Conservation (phyloP, 2,113 vertebrate species). For the Actenoides hombroni region DNA sequence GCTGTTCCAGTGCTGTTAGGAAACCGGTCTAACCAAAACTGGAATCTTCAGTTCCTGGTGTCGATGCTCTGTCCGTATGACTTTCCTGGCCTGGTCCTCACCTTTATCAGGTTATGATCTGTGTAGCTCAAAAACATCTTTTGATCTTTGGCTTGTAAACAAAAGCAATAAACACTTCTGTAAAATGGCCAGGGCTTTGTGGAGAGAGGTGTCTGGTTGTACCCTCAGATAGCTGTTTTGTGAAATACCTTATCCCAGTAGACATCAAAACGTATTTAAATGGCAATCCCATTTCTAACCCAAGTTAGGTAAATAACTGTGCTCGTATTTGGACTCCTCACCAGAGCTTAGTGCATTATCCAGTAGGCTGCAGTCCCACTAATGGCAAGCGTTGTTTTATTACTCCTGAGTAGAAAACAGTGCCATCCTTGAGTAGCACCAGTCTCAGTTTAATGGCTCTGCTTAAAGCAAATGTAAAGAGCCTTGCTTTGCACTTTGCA, state of each 20-base stretch:
- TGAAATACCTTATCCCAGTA: background rate
- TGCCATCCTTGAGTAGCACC: background rate
- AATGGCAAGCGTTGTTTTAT: background rate
- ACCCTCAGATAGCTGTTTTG: background rate
- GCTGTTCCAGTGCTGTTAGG: too few species aligned
- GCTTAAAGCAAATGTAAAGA: background rate
- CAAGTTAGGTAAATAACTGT: background rate
- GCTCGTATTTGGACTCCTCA: background rate
- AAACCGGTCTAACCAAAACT: background rate
- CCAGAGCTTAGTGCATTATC: background rate
- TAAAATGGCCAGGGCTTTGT: background rate
- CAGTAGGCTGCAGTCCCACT: background rate
- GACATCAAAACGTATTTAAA: background rate
- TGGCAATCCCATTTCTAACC: background rate
- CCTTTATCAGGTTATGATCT: background rate
- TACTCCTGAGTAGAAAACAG: background rate
- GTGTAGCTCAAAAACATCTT: background rate
- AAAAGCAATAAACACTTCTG: background rate
- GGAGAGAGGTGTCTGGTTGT: background rate
- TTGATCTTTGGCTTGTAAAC: background rate
- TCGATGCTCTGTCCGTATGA: rapidly evolving
- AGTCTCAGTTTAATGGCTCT: background rate
- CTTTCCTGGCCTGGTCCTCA: background rate
- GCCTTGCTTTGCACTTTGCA: background rate
- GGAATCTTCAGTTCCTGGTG: background rate